Base-by-base conservation (phyloP, 2,113 vertebrate genomes). In the Hyaena hyaena region DNA sequence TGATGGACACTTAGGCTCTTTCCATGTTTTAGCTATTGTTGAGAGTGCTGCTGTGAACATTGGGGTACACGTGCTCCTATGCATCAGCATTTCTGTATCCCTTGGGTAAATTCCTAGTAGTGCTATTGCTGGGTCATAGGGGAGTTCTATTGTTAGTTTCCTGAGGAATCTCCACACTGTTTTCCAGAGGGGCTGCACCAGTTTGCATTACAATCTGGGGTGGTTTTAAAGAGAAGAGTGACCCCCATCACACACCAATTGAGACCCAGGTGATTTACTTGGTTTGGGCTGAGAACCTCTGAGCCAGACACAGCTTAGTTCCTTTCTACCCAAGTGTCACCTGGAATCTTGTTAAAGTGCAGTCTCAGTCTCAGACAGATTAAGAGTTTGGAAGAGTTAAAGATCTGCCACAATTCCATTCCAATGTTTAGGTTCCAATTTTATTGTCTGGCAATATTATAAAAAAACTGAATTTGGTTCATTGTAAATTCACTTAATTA, bases 401-500 rank as follows among this genome's bases (percentile, higher is more conserved):
- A 93, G 55, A 58, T 74, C 9, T 48, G 12, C 87, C 35, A 77
- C 6, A 11, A 43, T 96, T 95, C 31, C 14, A 50, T 84, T 71
- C 21, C 35, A 35, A 19, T 88, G 73, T 86, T 83, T 94, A 63
- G 53, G 16, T 73, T 96, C 79, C 63, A 63, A 31, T 82, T 76
- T 55, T 61, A 48, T 43, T 92, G 66, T 66, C 82, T 83, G 84
- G 61, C n/a, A 90, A 74, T 89, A 63, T 10, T 69, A 0, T 55
- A 35, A 88, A 88, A 92, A 16, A 35, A 65, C 17, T 50, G 43
- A 71, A 61, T 23, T 93, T 88, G 45, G 26, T 66, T 96, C 58
- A 80, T 28, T 84, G 58, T 89, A 66, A 23, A 88, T 82, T 90
- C 43, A 92, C 10, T 91, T 88, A 81, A 65, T 84, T 90, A 93